Conservation (phyloP, 1,140 invertebrate genomes). For the Pygmarrhopalites habei region DNA sequence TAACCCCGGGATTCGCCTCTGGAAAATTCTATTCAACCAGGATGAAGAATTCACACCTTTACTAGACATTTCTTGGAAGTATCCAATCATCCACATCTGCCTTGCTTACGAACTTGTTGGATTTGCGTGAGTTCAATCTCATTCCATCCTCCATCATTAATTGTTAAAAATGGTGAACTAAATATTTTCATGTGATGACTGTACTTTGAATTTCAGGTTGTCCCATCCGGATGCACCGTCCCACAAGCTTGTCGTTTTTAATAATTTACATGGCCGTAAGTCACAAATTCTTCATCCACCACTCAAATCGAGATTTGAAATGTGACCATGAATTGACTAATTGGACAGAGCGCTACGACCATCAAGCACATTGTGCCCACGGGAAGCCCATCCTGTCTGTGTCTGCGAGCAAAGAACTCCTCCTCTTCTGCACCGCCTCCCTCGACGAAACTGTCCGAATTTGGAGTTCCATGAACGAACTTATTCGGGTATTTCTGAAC, state of each 20-base stretch:
- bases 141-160: not conserved
- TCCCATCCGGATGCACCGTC: constrained; percentile 12
- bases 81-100: constrained; percentile 21
- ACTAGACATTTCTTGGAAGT: constrained; percentile 34
- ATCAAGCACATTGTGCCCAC: constrained; percentile 17
- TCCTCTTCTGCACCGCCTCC: constrained; percentile 34
- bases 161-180: not conserved
- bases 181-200: not conserved
- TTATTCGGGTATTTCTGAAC: constrained; percentile 25
- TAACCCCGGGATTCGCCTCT: constrained; percentile 26
- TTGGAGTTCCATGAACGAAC: constrained; percentile 36
- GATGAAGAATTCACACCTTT: constrained; percentile 32
- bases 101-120: constrained; percentile 19
- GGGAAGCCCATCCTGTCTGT: constrained; percentile 27
- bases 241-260: constrained; percentile 33
- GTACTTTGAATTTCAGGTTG: not conserved
- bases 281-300: not conserved
- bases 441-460: constrained; percentile 37
- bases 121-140: constrained; percentile 18
- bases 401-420: constrained; percentile 17
- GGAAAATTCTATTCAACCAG: constrained; percentile 31
- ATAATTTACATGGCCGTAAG: constrained; percentile 24
- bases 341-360: constrained; percentile 18
- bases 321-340: not conserved
- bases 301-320: not conserved